Base-by-base conservation (phyloP, 2,113 vertebrate species). In the Phyllostomus discolor region DNA sequence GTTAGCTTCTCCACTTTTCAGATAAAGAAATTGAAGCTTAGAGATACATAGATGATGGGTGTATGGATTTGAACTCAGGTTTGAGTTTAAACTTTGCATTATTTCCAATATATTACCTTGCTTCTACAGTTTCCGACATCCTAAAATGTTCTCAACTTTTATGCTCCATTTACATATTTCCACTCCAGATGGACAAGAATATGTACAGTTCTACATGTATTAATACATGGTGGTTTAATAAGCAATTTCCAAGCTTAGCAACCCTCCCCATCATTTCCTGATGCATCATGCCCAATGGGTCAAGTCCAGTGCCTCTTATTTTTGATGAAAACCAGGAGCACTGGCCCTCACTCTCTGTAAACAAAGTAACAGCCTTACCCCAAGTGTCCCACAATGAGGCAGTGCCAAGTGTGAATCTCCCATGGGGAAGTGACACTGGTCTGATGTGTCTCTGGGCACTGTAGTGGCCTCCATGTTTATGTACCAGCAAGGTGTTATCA, bases 111-210 rank as follows among this genome's bases (percentile, higher is more conserved):
- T 69, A 48, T 80, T 72, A 72, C 67, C 22, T n/a, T 83, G 11
- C 28, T 78, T 9, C 64, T 90, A 22, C 11, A 72, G 6, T 88
- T 87, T 88, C 31, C 31, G 70, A 11, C 38, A 81, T 64, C 69
- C 48, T 19, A 80, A 20, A 76, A 75, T 67, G 79, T 78, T 91
- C n/a, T 86, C 38, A 59, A 87, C 35, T 88, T 88, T 64, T 41
- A 80, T 93, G 33, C 64, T 50, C 31, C 41, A 48, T 80, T 91
- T 86, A 70, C n/a, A 66, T 75, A 50, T 88, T 97, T 96, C 78
- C 48, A 94, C 62, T 83, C 72, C 69, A 91, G 88, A 92, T 95
- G 73, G 78, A 31, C 86, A 90, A 78, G 86, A 94, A 88, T 86
- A 64, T 94, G 33, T 43, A 62, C 20, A 70, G 54, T 95, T 96